Evolutionary conservation across 1,140 invertebrate species (phyloP).

Genomic region (Stegodyphus mimosarum): DNA sequence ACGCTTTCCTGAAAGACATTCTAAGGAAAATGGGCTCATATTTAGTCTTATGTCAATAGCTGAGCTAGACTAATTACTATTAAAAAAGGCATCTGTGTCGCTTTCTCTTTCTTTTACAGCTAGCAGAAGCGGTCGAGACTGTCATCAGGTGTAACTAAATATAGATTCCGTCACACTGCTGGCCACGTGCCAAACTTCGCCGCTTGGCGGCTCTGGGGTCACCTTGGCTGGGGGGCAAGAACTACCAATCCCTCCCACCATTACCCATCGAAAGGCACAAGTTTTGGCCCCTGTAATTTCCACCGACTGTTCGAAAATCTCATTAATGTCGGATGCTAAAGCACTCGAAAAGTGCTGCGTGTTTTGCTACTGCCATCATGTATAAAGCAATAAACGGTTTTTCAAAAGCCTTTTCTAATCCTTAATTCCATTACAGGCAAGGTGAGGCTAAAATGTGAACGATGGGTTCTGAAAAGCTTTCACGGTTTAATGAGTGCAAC

Average conservation of each 20-base stretch:
- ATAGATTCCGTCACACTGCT: slow-evolving; percentile 31
- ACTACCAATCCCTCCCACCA: slow-evolving; percentile 12
- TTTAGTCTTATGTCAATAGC: no score
- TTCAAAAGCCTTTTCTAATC: slow-evolving; percentile 21
- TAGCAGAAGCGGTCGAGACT: slow-evolving; percentile 6
- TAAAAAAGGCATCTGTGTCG: slow-evolving; percentile 25
- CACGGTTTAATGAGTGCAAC: no score
- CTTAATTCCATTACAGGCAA: slow-evolving; percentile 28
- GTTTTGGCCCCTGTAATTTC: slow-evolving; percentile 12
- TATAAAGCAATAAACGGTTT: slow-evolving; percentile 7
- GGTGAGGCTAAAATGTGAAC: no score
- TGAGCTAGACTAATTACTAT: slow-evolving; percentile 14
- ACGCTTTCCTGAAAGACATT: no score
- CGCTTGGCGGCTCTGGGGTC: slow-evolving; percentile 20
- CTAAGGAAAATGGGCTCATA: no score
- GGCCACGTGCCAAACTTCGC: slow-evolving; percentile 10
- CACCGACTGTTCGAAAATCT: slow-evolving; percentile 20
- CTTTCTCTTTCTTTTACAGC: slow-evolving; percentile 13
- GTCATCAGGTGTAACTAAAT: slow-evolving; percentile 42
- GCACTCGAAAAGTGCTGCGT: neutral
- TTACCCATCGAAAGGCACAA: neutral
- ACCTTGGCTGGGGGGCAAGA: slow-evolving; percentile 26
- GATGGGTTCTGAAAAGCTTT: no score
- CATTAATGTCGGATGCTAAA: slow-evolving; percentile 17
- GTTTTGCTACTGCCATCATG: neutral